Evolutionary conservation across 2,113 vertebrate genomes (phyloP), one percentile per base, ranked within the genome.

Genomic region (Erinaceus europaeus): DNA sequence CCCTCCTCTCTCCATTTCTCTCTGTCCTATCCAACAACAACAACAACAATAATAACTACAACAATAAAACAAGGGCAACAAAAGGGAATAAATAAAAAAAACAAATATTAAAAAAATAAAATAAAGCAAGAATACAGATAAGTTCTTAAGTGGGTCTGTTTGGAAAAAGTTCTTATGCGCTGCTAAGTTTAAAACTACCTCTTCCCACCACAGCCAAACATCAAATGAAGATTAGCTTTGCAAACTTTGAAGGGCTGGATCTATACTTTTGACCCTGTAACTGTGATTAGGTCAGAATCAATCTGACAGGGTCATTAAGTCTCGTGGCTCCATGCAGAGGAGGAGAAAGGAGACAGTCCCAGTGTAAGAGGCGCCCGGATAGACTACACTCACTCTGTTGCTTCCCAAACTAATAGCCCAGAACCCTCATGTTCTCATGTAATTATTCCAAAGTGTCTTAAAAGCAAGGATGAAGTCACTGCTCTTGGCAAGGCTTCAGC

Each of bases 381-480:
- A 81, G 9, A 25, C 69, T 82, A 73, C 34, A 92, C 73, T 91
- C 80, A 90, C 73, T 79, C 72, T 91, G 86, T 0, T 84, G n/a
- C 46, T 79, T 91, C 52, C 61, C 75, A 81, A 64, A 80, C 53
- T 38, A 84, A 78, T 3, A 71, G 76, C 25, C 77, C 42, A 90
- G 73, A 93, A 89, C 50, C 0, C 25, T 75, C 27, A 73, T 40
- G 65, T 69, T 57, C 67, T 90, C 61, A 86, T 42, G n/a, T 48
- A 90, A 89, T 91, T 93, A 91, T 72, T 90, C 46, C 38, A 46
- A 79, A 75, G 36, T 77, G 3, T 84, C 79, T 84, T 86, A 84
- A 81, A 65, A 85, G n/a, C 17, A 84, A 86, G 88, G 29, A 12
- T 62, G n/a, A 88, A 72, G 44, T 67, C 32, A 65, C 9, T 86